These are phyloP conservation scores for Ameiurus melas DNA, from an alignment of 2,113 vertebrate species.

Conservation along the genomic window DNA sequence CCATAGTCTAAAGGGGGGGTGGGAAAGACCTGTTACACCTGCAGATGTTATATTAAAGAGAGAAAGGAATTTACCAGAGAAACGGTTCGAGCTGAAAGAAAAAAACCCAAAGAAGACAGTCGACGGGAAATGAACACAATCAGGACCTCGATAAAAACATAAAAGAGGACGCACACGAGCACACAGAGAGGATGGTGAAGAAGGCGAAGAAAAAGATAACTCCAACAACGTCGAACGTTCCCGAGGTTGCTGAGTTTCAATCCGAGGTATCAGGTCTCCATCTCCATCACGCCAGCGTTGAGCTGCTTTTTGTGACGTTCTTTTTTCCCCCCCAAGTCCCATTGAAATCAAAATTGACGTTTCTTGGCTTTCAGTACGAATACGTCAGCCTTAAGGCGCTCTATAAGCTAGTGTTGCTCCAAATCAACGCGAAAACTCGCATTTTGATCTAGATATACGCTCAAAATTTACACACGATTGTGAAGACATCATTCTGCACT, in stretches of 20 bases:
- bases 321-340: not conserved
- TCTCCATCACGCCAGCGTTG: not conserved
- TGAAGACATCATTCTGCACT: too few relatives aligned
- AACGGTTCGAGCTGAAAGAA: not conserved
- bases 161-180: not conserved
- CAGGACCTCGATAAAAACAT: not conserved
- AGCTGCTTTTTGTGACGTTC: not conserved
- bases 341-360: too few relatives aligned
- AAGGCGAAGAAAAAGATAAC: too few relatives aligned
- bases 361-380: too few relatives aligned
- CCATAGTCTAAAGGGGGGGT: conserved; percentile 55
- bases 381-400: too few relatives aligned
- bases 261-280: not conserved
- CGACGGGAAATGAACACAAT: not conserved
- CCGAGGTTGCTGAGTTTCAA: not conserved
- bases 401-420: too few relatives aligned
- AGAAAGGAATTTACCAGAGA: conserved; percentile 29
- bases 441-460: too few relatives aligned
- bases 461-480: too few relatives aligned
- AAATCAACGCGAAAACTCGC: too few relatives aligned
- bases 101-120: not conserved
- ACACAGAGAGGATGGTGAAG: too few relatives aligned
- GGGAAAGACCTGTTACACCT: conserved; percentile 57
- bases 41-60: conserved; percentile 72
- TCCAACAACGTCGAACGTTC: too few relatives aligned